A percentile compares a stretch with the other conserved stretches of the same genome.
Conservation (phyloP, 35 echinoderm and acorn worm species). For the Stichopus chloronotus region DNA sequence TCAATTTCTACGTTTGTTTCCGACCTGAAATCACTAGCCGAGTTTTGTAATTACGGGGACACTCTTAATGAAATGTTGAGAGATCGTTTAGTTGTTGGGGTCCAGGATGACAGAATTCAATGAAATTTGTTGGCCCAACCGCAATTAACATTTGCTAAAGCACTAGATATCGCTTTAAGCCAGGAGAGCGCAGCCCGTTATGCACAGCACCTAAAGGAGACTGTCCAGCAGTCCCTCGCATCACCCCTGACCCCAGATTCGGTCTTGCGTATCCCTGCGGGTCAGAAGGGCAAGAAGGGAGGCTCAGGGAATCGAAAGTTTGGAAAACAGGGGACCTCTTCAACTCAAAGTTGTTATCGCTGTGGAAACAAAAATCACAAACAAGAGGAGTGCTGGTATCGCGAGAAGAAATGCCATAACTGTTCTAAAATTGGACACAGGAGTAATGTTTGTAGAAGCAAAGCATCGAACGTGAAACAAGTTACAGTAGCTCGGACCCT, state of each 20-base stretch:
- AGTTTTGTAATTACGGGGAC: slow-evolving; percentile 38
- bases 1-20: slow-evolving; percentile 2
- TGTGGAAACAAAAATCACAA: slow-evolving; percentile 35
- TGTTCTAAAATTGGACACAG: slow-evolving; percentile 73
- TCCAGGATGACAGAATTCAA: slow-evolving; percentile 51
- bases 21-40: neutral
- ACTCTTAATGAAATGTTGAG: slow-evolving; percentile 51
- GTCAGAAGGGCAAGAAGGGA: neutral
- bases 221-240: neutral
- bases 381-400: slow-evolving; percentile 13
- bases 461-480: neutral
- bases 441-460: slow-evolving; percentile 53
- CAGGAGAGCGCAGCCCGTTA: slow-evolving; percentile 1
- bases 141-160: slow-evolving; percentile 21
- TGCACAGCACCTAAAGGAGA: neutral
- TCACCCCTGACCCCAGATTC: neutral
- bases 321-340: neutral
- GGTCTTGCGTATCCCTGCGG: neutral
- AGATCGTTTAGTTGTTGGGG: slow-evolving; percentile 10
- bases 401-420: slow-evolving; percentile 32
- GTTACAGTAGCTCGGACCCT: neutral
- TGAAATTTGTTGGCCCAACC: neutral
- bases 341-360: neutral
- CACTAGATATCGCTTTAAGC: slow-evolving; percentile 12
- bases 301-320: neutral